Evolutionary conservation across 1,140 invertebrate species (phyloP).

Genomic region (Temnothorax longispinosus): DNA sequence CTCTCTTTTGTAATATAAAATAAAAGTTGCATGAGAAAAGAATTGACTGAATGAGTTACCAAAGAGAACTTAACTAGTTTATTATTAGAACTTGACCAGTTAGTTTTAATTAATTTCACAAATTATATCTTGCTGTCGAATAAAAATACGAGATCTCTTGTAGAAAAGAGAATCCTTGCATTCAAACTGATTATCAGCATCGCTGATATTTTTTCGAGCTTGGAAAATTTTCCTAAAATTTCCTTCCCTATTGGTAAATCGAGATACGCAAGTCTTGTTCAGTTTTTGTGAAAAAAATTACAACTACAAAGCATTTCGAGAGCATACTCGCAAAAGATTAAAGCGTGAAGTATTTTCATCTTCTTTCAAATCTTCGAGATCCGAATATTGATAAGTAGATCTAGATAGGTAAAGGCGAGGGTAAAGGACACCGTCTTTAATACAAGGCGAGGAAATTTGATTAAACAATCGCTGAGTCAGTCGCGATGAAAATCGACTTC

Average conservation of each 20-base stretch:
- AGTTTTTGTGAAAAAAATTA: neutral
- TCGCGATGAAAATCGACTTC: neutral
- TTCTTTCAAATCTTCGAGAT: neutral
- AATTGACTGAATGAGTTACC: neutral
- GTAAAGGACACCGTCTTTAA: neutral
- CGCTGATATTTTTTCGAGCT: neutral
- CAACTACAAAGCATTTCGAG: neutral
- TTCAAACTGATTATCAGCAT: neutral
- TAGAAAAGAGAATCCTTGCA: neutral
- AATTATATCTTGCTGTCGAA: neutral
- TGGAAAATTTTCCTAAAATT: neutral
- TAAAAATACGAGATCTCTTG: neutral
- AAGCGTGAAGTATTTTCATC: neutral
- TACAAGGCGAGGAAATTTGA: neutral
- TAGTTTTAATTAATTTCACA: no score
- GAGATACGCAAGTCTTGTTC: neutral
- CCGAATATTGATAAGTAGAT: neutral
- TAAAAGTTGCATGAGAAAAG: neutral
- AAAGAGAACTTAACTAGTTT: no score
- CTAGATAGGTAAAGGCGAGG: neutral
- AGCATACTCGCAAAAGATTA: neutral
- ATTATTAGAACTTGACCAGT: no score
- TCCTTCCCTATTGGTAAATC: neutral
- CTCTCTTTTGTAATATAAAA: neutral
- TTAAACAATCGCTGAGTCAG: neutral